Evolutionary conservation across 2,113 vertebrate species (phyloP), one percentile per base, ranked within the genome.

Genomic region (Microcebus griseorufus): DNA sequence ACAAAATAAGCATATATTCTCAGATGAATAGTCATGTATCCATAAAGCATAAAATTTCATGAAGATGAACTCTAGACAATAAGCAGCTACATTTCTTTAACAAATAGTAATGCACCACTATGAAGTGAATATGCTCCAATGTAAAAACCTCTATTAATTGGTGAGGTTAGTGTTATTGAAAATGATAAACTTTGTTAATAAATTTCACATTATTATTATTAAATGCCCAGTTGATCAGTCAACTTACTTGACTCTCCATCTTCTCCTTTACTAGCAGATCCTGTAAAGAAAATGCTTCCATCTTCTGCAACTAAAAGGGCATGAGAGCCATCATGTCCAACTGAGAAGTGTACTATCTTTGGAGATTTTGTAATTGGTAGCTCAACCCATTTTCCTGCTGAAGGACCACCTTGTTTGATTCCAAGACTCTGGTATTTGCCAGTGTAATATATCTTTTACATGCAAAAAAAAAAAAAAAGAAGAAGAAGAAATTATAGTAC

Each of bases 381-480:
- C 95, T 99, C 99, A 97, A 99, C 99, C 99, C 99, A 99, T 95
- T 99, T 99, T 93, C 99, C 99, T 96, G 99, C 99, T 48, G 99
- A 99, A 62, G 99, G 99, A 58, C 99, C 99, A 29, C 99, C 99
- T 98, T 99, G 99, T 98, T 99, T 99, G 98, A 99, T 99, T 97
- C 99, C 99, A 88, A 99, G 99, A 97, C 99, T 99, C 98, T 99
- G 99, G 97, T 99, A 99, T 97, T 99, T 99, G 85, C 99, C 99
- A 94, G 99, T 99, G 95, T 99, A 99, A 99, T 99, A 99, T 96
- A 99, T 99, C 99, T 99, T 98, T 67, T 25, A 65, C 58, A 67
- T 69, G n/a, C 75, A 96, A 72, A 90, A 42, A 80, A 39, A 42
- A 39, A 80, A 96, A 70, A 90, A 48, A 80, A 98, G n/a, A n/a